Evolutionary conservation across 2,797 vertebrate genomes (phyloP).

Genomic region (Sparus aurata): DNA sequence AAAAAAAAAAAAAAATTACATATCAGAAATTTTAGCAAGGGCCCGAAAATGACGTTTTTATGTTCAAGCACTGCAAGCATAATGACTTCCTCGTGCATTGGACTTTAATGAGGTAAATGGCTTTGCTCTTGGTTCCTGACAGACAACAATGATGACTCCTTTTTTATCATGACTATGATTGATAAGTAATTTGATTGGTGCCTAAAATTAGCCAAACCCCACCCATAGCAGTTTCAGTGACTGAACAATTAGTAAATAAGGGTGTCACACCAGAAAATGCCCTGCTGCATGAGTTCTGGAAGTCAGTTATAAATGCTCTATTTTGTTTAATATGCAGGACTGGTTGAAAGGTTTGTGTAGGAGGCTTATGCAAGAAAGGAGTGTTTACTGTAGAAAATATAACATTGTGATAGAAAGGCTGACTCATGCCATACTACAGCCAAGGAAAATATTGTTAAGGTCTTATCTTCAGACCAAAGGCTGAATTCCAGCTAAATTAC

Average conservation of each 20-base stretch:
- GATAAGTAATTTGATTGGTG: not conserved
- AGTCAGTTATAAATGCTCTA: too few species aligned
- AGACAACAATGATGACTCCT: too few species aligned
- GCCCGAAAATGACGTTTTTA: not conserved
- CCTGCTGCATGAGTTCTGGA: too few species aligned
- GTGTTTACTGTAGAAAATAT: too few species aligned
- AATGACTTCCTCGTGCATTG: not conserved
- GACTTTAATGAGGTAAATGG: too few species aligned
- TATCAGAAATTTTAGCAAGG: not conserved
- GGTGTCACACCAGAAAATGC: too few species aligned
- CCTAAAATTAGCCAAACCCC: not conserved
- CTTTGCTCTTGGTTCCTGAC: too few species aligned
- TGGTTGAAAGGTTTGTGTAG: too few species aligned
- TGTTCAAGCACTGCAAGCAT: not conserved
- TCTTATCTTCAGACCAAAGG: not conserved
- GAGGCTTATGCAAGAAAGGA: too few species aligned
- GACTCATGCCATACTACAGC: not conserved
- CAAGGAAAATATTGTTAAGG: not conserved
- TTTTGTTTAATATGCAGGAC: too few species aligned
- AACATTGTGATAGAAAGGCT: not conserved
- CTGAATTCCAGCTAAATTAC: conserved; percentile 10
- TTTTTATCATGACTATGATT: not conserved
- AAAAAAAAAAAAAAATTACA: too few species aligned
- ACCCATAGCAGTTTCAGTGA: not conserved
- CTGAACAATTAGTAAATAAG: too few species aligned